Evolutionary conservation across 2,113 vertebrate genomes (phyloP).

Genomic region (Acanthochromis polyacanthus): DNA sequence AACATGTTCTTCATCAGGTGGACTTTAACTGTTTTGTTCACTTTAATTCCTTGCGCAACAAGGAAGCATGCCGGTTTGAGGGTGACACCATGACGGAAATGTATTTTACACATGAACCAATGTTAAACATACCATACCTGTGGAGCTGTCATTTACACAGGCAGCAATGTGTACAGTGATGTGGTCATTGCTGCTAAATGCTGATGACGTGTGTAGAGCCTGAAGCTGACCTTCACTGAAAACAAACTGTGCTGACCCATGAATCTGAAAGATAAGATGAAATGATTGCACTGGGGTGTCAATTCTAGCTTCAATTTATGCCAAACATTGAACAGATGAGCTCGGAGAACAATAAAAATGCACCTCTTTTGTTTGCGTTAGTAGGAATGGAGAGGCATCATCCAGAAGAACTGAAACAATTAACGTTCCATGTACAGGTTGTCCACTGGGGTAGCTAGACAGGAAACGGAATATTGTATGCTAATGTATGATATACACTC

Average conservation of each 20-base stretch:
- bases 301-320: background rate
- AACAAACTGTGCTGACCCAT: conserved; percentile 87
- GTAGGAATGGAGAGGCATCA: conserved; percentile 74
- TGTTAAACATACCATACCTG: conserved; percentile 75
- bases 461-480: background rate
- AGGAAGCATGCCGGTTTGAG: background rate
- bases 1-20: conserved; percentile 81
- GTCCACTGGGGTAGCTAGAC: conserved; percentile 85
- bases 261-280: conserved; percentile 81
- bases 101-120: background rate
- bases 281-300: no score
- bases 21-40: conserved; percentile 84
- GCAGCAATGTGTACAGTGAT: conserved; percentile 69
- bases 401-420: conserved; percentile 63
- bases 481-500: background rate
- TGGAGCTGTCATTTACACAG: conserved; percentile 84
- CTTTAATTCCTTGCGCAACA: conserved; percentile 79
- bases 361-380: conserved; percentile 86
- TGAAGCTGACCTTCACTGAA: conserved; percentile 75
- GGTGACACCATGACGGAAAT: background rate
- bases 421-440: conserved; percentile 86
- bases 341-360: background rate
- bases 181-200: background rate
- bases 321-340: background rate
- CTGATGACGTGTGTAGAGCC: conserved; percentile 28